Conservation (phyloP, 2,113 vertebrate genomes). For the Pteropus alecto region DNA sequence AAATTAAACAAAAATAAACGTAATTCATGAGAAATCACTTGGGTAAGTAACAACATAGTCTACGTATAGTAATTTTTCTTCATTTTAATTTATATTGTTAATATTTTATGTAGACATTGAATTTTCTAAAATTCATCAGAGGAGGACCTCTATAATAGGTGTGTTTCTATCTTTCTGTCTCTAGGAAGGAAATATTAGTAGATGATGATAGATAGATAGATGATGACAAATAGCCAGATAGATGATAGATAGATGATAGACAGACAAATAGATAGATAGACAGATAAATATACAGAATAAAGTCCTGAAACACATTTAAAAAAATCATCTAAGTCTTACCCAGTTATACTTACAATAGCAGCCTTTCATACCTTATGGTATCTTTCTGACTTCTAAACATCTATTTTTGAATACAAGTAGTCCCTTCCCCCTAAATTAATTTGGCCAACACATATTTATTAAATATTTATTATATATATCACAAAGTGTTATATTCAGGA, state of each 20-base stretch:
- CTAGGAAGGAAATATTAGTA: not conserved
- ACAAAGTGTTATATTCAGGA: not conserved
- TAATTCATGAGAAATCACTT: not conserved
- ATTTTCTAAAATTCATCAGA: not conserved
- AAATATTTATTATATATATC: not conserved
- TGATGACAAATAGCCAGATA: too few relatives aligned
- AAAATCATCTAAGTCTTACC: not conserved
- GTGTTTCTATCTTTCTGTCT: not conserved
- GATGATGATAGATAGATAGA: too few relatives aligned
- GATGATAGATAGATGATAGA: too few relatives aligned
- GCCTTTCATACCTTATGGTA: not conserved
- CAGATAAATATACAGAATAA: not conserved
- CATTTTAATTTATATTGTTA: not conserved
- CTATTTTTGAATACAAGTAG: not conserved
- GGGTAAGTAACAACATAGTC: not conserved
- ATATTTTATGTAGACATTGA: not conserved
- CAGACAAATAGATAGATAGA: too few relatives aligned
- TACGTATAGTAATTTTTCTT: not conserved
- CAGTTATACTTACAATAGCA: not conserved
- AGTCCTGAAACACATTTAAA: not conserved
- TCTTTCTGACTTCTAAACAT: not conserved
- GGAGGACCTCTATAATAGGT: accelerated
- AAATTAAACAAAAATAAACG: not conserved
- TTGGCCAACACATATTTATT: not conserved
- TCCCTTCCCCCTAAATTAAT: accelerated